Evolutionary conservation across 2,113 vertebrate species (phyloP), one percentile per base, ranked within the genome.

Genomic region (Sorex araneus): DNA sequence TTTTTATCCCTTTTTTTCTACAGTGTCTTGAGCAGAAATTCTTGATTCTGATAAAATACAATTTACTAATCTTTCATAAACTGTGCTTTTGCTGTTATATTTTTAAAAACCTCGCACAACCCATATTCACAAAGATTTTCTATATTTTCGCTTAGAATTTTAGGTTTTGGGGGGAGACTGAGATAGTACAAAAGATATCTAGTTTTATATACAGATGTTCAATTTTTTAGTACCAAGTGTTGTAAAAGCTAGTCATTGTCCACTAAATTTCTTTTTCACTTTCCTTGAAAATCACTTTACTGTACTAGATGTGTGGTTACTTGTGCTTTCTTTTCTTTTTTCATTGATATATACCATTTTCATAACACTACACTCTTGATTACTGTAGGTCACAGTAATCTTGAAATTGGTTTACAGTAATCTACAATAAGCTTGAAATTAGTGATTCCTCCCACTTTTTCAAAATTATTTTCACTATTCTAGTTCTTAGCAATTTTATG

Each of bases 31-130:
- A 60, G 18, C 28, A 94, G 30, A 71, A 43, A 83, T 69, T 78
- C 34, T 88, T 85, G 25, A 28, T 88, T 94, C 63, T 80, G 47
- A 89, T 75, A 23, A 47, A 57, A 79, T 69, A 43, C 1, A 64
- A 16, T 47, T 78, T 73, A 43, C 7, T 40, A 40, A 40, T 32
- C 28, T 45, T 91, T 57, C 57, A 74, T 60, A 16, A 23, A 45
- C n/a, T 79, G 4, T 54, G 54, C 50, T 87, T 82, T 92, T 84
- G 74, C 36, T 92, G 67, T 89, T 23, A 63, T 40, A 40, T 40
- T 40, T 40, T 40, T 40, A 40, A 40, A 40, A 77, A 13, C 70
- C 34, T 77, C 50, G 15, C 8, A 15, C 45, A 70, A 80, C 23
- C 63, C 19, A 60, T 34, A 50, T 64, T 50, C 73, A 36, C 6